A percentile compares a stretch with the other conserved stretches of the same genome.
Conservation (phyloP, 2,797 vertebrate genomes). For the Gallinago stenura region DNA sequence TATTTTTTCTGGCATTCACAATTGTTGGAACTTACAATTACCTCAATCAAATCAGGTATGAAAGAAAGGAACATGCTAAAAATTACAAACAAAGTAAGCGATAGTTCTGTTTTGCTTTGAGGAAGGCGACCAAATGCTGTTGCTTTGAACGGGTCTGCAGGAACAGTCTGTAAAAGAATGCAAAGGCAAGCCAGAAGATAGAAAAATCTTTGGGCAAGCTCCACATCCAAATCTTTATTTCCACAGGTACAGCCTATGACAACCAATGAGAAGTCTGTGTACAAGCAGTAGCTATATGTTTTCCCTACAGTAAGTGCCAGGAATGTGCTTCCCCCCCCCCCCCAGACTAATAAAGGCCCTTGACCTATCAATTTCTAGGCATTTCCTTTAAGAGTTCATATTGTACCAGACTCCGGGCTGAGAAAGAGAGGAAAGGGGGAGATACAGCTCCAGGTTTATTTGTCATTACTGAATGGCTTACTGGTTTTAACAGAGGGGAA, state of each 20-base stretch:
- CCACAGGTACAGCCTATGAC: neutral
- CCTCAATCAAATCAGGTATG: constrained; percentile 2
- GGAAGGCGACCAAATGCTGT: neutral
- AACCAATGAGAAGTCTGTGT: neutral
- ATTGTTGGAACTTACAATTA: neutral
- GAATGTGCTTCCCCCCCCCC: constrained; percentile 63
- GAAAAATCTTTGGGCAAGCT: neutral
- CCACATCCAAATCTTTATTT: neutral
- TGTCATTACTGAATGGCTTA: constrained; percentile 83
- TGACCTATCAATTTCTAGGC: constrained; percentile 84
- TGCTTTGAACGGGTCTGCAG: neutral
- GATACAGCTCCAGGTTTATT: constrained; percentile 80
- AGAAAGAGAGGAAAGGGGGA: constrained; percentile 69
- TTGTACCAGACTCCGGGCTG: constrained; percentile 68
- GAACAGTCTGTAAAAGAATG: neutral
- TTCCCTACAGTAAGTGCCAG: constrained; percentile 37
- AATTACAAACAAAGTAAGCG: neutral
- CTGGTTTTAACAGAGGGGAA: constrained; percentile 81
- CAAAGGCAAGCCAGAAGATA: neutral
- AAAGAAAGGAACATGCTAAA: constrained; percentile 18
- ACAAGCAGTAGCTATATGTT: constrained; percentile 15
- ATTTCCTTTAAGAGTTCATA: constrained; percentile 82
- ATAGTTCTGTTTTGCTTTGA: neutral
- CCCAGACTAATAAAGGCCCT: constrained; percentile 77
- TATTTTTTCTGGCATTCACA: constrained; percentile 37